Conservation (phyloP, 1,140 invertebrate species). For the Zaprionus nigranus region DNA sequence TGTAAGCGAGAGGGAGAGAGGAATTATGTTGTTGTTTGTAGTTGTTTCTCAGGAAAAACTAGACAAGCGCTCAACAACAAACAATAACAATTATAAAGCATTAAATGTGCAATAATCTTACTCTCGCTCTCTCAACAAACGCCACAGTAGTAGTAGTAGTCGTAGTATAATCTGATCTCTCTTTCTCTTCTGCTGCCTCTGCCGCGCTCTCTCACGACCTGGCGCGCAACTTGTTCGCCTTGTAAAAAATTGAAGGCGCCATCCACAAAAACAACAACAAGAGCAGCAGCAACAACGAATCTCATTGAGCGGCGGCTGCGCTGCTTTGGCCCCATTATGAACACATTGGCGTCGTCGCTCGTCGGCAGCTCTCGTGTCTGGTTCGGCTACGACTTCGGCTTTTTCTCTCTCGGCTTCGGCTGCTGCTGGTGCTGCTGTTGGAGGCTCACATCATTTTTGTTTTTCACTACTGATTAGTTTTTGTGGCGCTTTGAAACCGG, state of each 20-base stretch:
- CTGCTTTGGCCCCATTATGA: slow-evolving; percentile 74
- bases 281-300: slow-evolving; percentile 21
- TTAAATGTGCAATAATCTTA: slow-evolving; percentile 57
- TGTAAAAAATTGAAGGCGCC: slow-evolving; percentile 69
- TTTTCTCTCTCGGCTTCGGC: slow-evolving; percentile 13
- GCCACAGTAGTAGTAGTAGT: neutral
- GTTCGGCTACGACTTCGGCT: slow-evolving; percentile 2
- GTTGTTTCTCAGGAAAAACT: slow-evolving; percentile 46
- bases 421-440: slow-evolving; percentile 22
- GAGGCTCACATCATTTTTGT: slow-evolving; percentile 53
- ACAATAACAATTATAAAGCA: slow-evolving; percentile 62
- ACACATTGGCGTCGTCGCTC: slow-evolving; percentile 24
- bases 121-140: slow-evolving; percentile 24
- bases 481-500: slow-evolving; percentile 73
- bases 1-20: neutral
- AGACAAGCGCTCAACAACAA: slow-evolving; percentile 21
- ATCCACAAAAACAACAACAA: slow-evolving; percentile 31
- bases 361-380: slow-evolving; percentile 19
- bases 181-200: neutral
- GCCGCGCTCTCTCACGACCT: slow-evolving; percentile 37
- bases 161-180: slow-evolving; percentile 24
- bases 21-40: slow-evolving; percentile 33
- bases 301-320: slow-evolving; percentile 58
- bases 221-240: slow-evolving; percentile 71
- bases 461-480: slow-evolving; percentile 70